phyloP scores from a whole-genome alignment of 1,140 invertebrate species.

The Eufriesea mexicana region DNA sequence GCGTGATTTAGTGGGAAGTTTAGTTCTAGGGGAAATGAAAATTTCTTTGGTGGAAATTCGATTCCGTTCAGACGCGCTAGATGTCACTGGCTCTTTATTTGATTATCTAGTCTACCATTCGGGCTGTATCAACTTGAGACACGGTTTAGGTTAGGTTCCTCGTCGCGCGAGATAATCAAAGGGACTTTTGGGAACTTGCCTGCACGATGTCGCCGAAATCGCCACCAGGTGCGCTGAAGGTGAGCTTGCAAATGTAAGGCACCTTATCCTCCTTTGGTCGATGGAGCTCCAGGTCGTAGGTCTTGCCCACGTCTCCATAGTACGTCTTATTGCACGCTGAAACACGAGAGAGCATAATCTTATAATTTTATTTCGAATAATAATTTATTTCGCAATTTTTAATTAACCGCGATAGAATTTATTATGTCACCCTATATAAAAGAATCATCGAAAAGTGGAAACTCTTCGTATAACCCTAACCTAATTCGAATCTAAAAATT shows the following conservation, averaged over 20 bases:
- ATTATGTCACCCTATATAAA: too few species aligned
- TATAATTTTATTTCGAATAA: too few species aligned
- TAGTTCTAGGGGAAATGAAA: neutral
- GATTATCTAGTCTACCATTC: neutral
- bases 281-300: slow-evolving; percentile 91
- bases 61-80: neutral
- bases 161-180: neutral
- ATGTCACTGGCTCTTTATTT: neutral
- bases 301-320: slow-evolving; percentile 91
- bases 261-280: slow-evolving; percentile 91
- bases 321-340: slow-evolving; percentile 94
- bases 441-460: too few species aligned
- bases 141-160: neutral
- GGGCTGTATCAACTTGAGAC: neutral
- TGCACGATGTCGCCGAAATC: slow-evolving; percentile 92
- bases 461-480: too few species aligned
- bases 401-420: too few species aligned
- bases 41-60: neutral
- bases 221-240: slow-evolving; percentile 92
- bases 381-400: too few species aligned
- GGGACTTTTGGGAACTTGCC: slow-evolving; percentile 80
- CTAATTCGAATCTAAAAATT: too few species aligned
- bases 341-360: slow-evolving; percentile 73
- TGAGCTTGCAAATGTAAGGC: slow-evolving; percentile 92
- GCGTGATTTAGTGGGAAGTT: neutral